Evolutionary conservation across 2,113 vertebrate genomes (phyloP).

Genomic region (Erpornis zantholeuca): DNA sequence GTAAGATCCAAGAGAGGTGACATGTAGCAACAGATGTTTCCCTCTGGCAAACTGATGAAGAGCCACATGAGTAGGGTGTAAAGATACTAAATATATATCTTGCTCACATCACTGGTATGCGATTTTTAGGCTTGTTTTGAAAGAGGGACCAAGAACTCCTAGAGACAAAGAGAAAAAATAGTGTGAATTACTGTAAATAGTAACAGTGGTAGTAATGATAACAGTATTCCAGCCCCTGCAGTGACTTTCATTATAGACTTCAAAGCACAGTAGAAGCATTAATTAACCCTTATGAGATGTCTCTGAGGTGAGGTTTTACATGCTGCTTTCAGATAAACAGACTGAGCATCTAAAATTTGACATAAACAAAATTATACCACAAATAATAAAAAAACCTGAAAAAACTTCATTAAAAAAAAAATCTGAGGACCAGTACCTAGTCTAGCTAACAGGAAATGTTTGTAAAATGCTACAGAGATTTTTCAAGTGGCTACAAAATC

Average conservation of each 20-base stretch:
- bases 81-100: not conserved
- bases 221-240: not conserved
- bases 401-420: not conserved
- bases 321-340: not conserved
- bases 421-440: not conserved
- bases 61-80: not conserved
- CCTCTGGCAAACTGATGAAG: not conserved
- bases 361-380: not conserved
- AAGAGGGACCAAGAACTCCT: not conserved
- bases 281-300: not conserved
- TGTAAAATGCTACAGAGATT: not conserved
- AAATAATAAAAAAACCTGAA: not conserved
- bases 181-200: not conserved
- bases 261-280: not conserved
- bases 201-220: not conserved
- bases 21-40: conserved; percentile 40
- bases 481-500: not conserved
- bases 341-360: not conserved
- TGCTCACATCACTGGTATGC: not conserved
- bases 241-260: not conserved
- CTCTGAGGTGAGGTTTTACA: not conserved
- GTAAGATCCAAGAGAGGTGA: not conserved
- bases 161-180: not conserved
- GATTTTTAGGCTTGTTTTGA: not conserved
- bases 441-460: not conserved